These are phyloP conservation scores for Amniataba percoides DNA, from an alignment of 2,797 vertebrate species.

Conservation along the genomic window DNA sequence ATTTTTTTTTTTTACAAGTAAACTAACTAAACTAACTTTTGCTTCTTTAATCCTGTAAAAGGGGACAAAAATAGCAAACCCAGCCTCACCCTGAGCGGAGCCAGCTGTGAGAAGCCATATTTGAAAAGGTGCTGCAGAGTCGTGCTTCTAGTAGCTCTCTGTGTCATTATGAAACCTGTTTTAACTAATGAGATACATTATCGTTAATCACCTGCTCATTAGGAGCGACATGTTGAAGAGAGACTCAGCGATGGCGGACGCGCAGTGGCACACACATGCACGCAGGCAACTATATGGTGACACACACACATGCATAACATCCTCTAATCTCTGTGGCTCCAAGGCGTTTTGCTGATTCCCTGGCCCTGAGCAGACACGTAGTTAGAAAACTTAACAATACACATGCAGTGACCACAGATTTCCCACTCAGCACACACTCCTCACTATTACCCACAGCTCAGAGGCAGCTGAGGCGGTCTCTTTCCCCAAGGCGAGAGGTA, in stretches of 20 bases:
- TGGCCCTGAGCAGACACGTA: conserved; percentile 18
- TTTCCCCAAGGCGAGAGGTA: conserved; percentile 45
- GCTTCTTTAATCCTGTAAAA: neutral
- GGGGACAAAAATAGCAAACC: neutral
- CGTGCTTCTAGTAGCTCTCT: conserved; percentile 39
- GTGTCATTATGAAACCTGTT: conserved; percentile 73
- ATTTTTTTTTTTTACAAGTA: no score
- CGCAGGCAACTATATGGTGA: conserved; percentile 13
- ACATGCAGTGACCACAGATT: conserved; percentile 10
- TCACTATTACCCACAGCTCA: conserved; percentile 35
- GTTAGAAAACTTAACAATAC: conserved; percentile 33
- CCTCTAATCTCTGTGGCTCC: conserved; percentile 32
- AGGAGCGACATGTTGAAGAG: conserved; percentile 65
- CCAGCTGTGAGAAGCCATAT: conserved; percentile 42
- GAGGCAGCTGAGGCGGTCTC: conserved; percentile 35
- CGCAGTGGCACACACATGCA: conserved; percentile 15
- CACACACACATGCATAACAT: conserved; percentile 21
- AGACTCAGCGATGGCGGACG: conserved; percentile 49
- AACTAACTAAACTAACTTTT: no score
- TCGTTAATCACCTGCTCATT: conserved; percentile 82
- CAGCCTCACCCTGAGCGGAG: neutral
- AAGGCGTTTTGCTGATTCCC: conserved; percentile 37
- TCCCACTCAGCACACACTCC: conserved; percentile 22
- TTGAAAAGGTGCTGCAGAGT: conserved; percentile 29
- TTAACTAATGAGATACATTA: conserved; percentile 82